phyloP scores from a whole-genome alignment of 2,113 vertebrate genomes.

The Chrysochloris asiatica region DNA sequence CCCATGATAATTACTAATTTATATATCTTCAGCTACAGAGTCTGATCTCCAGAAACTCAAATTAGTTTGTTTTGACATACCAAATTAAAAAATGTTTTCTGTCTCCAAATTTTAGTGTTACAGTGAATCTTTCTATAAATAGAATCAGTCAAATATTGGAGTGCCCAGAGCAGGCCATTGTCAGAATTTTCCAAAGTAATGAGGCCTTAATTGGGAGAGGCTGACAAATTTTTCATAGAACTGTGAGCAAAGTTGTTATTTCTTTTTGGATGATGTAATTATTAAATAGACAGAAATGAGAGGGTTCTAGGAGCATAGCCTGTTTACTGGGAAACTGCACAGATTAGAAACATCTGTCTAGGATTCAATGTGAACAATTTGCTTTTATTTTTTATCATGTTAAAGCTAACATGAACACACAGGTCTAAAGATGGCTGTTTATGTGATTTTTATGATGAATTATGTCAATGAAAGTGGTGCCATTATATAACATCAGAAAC shows the following conservation, averaged over 20 bases:
- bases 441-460: conserved; percentile 18
- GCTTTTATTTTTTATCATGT: conserved; percentile 6
- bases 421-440: not conserved
- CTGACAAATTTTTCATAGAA: not conserved
- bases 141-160: not conserved
- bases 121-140: not conserved
- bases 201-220: not conserved
- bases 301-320: not conserved
- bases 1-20: not conserved
- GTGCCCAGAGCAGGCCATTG: not conserved
- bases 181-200: not conserved
- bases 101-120: not conserved
- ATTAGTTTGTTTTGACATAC: not conserved
- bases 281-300: not conserved
- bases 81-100: not conserved
- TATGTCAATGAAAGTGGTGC: not conserved
- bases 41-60: not conserved
- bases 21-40: not conserved
- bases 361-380: not conserved
- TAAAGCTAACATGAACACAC: not conserved
- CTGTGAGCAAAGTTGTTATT: not conserved
- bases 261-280: not conserved
- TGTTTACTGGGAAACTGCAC: not conserved
- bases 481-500: conserved; percentile 68
- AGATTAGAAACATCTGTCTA: not conserved